Conservation (phyloP, 2,113 vertebrate species). For the Siphamia tubifer region DNA sequence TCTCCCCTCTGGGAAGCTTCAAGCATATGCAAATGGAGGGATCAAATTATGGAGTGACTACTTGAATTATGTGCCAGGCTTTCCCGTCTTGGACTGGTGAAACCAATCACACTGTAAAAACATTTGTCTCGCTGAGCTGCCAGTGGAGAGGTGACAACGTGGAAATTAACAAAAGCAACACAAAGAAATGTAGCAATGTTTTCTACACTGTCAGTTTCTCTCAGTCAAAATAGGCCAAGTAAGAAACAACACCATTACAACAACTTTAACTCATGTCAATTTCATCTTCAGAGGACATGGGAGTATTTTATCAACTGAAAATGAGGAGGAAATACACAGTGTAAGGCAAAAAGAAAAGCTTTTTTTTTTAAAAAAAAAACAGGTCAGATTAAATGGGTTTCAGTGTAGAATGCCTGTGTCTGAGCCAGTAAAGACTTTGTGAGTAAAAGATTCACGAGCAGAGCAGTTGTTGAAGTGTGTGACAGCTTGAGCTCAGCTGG, state of each 20-base stretch:
- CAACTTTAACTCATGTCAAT: not conserved
- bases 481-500: constrained; percentile 9
- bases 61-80: constrained; percentile 21
- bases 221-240: constrained; percentile 1
- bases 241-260: not conserved
- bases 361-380: not conserved
- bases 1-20: constrained; percentile 34
- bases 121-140: constrained; percentile 18
- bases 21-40: constrained; percentile 42
- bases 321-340: not conserved
- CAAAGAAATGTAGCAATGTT: constrained; percentile 1
- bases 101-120: constrained; percentile 30
- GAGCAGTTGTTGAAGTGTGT: not conserved
- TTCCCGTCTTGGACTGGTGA: constrained; percentile 21
- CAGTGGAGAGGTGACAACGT: constrained; percentile 27
- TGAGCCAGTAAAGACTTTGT: not conserved
- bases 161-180: constrained; percentile 32
- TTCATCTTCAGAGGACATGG: not conserved
- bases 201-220: not conserved
- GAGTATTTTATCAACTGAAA: not conserved
- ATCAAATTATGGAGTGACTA: constrained; percentile 54
- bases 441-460: not conserved
- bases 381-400: constrained; percentile 6
- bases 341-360: not conserved
- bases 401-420: not conserved